Conservation (phyloP, 64 coral and sea anemone genomes). For the Porites australiensis region DNA sequence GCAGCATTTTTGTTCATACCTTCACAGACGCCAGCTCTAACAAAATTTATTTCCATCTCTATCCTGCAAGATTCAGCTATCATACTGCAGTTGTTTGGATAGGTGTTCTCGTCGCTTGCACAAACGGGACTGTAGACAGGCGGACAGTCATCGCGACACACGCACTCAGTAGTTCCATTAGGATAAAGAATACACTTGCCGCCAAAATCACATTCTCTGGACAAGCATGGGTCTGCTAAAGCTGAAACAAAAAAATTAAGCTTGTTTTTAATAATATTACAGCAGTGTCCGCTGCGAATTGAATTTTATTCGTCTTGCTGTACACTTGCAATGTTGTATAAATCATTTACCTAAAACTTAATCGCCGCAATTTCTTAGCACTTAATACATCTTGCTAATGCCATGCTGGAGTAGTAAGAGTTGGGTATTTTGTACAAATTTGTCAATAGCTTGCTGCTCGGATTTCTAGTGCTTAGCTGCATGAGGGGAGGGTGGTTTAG, state of each 20-base stretch:
- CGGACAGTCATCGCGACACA: slow-evolving; percentile 66
- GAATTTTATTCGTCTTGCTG: too few species aligned
- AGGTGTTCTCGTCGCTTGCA: slow-evolving; percentile 71
- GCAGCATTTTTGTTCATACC: slow-evolving; percentile 12
- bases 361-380: too few species aligned
- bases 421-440: too few species aligned
- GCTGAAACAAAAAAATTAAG: slow-evolving; percentile 28
- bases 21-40: slow-evolving; percentile 63
- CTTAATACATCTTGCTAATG: too few species aligned
- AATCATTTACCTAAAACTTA: too few species aligned
- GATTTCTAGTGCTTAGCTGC: too few species aligned
- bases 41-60: slow-evolving; percentile 44
- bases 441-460: too few species aligned
- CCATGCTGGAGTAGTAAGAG: too few species aligned
- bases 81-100: slow-evolving; percentile 79
- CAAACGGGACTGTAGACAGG: slow-evolving; percentile 72
- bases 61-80: slow-evolving; percentile 67
- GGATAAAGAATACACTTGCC: slow-evolving; percentile 42
- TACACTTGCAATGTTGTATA: too few species aligned
- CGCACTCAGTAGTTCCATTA: slow-evolving; percentile 65
- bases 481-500: too few species aligned
- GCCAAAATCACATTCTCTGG: slow-evolving; percentile 58
- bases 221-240: slow-evolving; percentile 75
- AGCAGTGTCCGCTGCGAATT: too few species aligned
- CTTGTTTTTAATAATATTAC: background rate